phyloP scores from a whole-genome alignment of 2,797 vertebrate species.

The Cebuella pygmaea region DNA sequence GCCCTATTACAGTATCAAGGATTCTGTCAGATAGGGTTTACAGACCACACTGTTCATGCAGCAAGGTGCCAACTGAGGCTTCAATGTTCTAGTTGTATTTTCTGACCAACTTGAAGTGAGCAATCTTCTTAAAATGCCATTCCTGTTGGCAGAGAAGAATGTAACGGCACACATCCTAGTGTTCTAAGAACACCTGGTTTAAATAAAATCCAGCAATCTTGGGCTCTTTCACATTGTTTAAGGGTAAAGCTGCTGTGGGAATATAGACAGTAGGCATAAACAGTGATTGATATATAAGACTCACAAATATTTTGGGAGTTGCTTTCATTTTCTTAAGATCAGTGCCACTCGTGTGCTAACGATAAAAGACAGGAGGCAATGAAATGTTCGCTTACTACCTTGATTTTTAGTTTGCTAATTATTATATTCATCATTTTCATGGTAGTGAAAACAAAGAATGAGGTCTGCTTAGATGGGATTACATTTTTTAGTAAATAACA shows the following conservation, averaged over 20 bases:
- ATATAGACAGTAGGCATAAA: neutral
- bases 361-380: neutral
- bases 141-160: neutral
- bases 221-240: neutral
- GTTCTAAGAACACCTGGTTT: neutral
- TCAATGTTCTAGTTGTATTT: neutral
- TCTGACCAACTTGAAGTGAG: neutral
- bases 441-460: conserved; percentile 12
- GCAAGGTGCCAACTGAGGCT: neutral
- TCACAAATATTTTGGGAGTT: neutral
- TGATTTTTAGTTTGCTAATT: conserved; percentile 13
- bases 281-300: neutral
- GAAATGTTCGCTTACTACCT: neutral
- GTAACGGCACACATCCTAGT: neutral
- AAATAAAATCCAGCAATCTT: conserved; percentile 11
- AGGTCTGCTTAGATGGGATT: neutral
- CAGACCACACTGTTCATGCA: neutral
- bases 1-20: neutral
- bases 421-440: neutral
- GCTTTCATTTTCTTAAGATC: neutral
- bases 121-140: conserved; percentile 8
- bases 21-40: neutral
- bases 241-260: neutral
- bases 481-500: neutral
- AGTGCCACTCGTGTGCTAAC: neutral